Conservation (phyloP, 2,797 vertebrate species). For the Acestrorhynchus altus region DNA sequence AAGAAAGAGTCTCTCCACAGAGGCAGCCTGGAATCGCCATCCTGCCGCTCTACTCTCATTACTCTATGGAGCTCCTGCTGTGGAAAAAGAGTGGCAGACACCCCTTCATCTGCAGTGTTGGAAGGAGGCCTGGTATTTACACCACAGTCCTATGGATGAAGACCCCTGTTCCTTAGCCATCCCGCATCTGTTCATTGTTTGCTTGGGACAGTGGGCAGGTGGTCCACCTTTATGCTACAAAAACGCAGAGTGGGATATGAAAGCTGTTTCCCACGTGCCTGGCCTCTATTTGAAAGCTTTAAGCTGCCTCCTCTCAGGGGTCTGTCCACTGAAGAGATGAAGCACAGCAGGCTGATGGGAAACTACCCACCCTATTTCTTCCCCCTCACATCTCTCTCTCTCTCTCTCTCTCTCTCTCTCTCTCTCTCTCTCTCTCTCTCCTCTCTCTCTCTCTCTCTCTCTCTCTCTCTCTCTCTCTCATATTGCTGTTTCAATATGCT, state of each 20-base stretch:
- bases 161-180: constrained; percentile 79
- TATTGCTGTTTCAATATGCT: background rate
- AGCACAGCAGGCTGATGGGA: constrained; percentile 61
- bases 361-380: constrained; percentile 46
- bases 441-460: background rate
- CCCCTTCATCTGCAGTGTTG: constrained; percentile 70
- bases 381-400: constrained; percentile 16
- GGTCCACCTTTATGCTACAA: constrained; percentile 57
- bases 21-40: constrained; percentile 81
- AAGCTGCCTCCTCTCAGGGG: constrained; percentile 58
- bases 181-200: constrained; percentile 68
- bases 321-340: constrained; percentile 54
- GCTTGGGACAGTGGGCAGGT: constrained; percentile 49
- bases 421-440: background rate
- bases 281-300: constrained; percentile 51
- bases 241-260: constrained; percentile 68
- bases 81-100: constrained; percentile 70
- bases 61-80: constrained; percentile 89
- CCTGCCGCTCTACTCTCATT: constrained; percentile 92
- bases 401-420: constrained; percentile 14
- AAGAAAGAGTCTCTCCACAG: constrained; percentile 81
- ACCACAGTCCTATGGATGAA: constrained; percentile 86
- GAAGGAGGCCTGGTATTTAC: constrained; percentile 91
- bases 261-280: constrained; percentile 68
- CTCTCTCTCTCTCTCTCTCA: no score